Conservation (phyloP, 1,140 invertebrate genomes). For the Brachionus rotundiformis region DNA sequence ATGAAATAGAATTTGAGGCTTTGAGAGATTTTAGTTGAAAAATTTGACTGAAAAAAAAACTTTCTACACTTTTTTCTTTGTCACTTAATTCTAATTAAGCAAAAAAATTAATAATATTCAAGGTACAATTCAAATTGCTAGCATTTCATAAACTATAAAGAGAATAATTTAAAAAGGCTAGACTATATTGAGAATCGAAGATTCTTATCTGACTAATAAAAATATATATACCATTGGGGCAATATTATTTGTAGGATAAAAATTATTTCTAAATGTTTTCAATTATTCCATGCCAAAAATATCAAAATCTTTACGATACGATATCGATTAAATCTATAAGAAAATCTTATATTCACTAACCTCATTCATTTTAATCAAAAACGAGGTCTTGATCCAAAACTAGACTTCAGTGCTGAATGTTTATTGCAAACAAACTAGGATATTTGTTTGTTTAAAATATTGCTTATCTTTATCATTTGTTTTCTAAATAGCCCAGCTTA, state of each 20-base stretch:
- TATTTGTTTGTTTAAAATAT: constrained; percentile 18
- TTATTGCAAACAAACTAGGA: constrained; percentile 2
- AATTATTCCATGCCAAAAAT: constrained; percentile 9
- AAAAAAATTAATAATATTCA: background rate
- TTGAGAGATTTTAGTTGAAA: no score
- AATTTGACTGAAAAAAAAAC: no score
- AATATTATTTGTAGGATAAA: background rate
- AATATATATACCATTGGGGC: background rate
- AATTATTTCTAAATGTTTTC: background rate
- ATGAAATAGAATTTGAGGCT: no score
- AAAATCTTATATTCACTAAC: constrained; percentile 39
- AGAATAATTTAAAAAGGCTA: background rate
- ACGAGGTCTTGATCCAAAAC: background rate
- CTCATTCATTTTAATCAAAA: background rate
- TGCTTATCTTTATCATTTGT: constrained; percentile 19
- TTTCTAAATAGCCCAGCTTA: background rate
- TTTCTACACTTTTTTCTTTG: no score
- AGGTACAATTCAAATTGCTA: background rate
- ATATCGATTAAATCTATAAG: background rate
- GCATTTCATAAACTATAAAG: background rate
- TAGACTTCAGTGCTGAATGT: constrained; percentile 1
- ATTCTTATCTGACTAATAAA: background rate
- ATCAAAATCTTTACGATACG: constrained; percentile 9
- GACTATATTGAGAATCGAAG: background rate
- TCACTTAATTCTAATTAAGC: no score